Conservation (phyloP, 2,113 vertebrate genomes). For the Perognathus longimembris region DNA sequence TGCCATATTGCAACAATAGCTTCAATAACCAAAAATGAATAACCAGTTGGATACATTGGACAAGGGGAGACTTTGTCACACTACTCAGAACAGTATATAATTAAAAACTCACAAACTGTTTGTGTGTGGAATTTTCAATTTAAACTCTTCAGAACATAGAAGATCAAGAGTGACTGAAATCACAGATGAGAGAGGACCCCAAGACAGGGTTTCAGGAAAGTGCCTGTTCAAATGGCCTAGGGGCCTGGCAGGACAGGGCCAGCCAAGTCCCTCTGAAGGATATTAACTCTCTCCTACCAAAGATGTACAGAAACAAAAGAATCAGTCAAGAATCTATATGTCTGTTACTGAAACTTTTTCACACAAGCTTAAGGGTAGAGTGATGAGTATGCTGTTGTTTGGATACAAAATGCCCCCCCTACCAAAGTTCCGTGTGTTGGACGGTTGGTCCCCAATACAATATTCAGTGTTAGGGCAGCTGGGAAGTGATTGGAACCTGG, state of each 20-base stretch:
- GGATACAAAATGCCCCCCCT: too few relatives aligned
- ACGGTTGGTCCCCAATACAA: too few relatives aligned
- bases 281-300: neutral
- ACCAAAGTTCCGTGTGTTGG: too few relatives aligned
- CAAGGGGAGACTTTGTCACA: neutral
- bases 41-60: neutral
- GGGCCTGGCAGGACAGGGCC: neutral
- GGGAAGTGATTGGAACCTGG: too few relatives aligned
- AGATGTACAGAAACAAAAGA: neutral
- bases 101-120: neutral
- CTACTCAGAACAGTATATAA: neutral
- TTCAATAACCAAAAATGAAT: neutral
- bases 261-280: neutral
- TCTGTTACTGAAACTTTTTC: neutral
- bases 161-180: neutral
- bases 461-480: too few relatives aligned
- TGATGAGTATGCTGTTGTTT: too few relatives aligned
- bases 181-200: neutral
- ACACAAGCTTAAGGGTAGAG: neutral
- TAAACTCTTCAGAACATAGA: neutral
- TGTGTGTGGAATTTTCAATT: neutral
- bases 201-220: neutral
- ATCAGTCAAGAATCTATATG: neutral
- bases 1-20: neutral
- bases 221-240: too few relatives aligned